Evolutionary conservation across 2,113 vertebrate genomes (phyloP).

Genomic region (Aspidoscelis tigris): DNA sequence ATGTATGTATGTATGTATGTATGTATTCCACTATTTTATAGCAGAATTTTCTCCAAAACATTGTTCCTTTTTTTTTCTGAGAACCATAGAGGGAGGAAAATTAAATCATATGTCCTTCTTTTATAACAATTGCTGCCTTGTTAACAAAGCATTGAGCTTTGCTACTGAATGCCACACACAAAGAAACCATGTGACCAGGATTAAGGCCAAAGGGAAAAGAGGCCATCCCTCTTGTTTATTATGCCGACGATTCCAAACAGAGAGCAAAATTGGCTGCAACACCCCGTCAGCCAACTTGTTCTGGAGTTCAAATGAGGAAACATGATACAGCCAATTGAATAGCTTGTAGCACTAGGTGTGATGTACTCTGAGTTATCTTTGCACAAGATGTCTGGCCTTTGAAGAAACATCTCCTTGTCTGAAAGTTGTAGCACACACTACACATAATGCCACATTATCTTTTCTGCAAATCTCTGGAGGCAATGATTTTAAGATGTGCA

Average conservation of each 20-base stretch:
- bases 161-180: background rate
- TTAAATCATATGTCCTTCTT: slow-evolving; percentile 20
- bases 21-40: too few species aligned
- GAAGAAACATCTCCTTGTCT: fast-evolving
- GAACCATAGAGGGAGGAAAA: background rate
- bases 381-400: fast-evolving
- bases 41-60: background rate
- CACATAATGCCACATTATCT: background rate
- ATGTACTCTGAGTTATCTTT: slow-evolving; percentile 30
- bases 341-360: background rate
- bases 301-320: slow-evolving; percentile 41
- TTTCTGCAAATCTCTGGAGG: background rate
- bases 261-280: background rate
- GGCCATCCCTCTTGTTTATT: background rate
- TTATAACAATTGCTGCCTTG: slow-evolving; percentile 11
- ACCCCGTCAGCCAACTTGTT: fast-evolving
- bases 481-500: background rate
- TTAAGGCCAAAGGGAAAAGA: slow-evolving; percentile 10
- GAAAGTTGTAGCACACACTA: background rate
- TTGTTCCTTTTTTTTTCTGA: slow-evolving; percentile 28
- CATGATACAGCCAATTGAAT: background rate
- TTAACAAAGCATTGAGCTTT: background rate
- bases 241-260: slow-evolving; percentile 12
- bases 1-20: too few species aligned
- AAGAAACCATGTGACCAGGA: slow-evolving; percentile 3